Percentiles rank a stretch among this genome's conserved stretches.
Evolutionary conservation across 1,140 invertebrate species (phyloP).

Genomic region (Caenorhabditis briggsae): DNA sequence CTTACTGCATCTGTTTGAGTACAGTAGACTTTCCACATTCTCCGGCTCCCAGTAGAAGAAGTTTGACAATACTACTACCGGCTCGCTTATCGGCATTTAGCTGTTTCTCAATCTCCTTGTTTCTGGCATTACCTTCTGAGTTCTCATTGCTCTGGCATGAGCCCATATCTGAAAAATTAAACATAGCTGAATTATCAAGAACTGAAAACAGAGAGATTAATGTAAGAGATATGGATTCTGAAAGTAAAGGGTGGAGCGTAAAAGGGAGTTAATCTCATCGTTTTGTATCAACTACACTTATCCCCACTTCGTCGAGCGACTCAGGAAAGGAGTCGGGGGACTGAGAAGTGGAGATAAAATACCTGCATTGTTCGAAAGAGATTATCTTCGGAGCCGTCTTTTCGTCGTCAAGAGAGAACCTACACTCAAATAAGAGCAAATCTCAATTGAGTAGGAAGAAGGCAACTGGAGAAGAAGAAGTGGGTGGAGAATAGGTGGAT

Average conservation of each 20-base stretch:
- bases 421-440: constrained; percentile 43
- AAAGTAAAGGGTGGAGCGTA: not conserved
- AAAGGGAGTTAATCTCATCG: constrained; percentile 18
- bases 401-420: not conserved
- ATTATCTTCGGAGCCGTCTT: not conserved
- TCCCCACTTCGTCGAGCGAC: not conserved
- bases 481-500: constrained; percentile 38
- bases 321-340: not conserved
- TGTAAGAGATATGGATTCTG: not conserved
- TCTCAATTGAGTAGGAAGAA: not conserved
- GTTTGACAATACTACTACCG: constrained; percentile 71
- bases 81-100: constrained; percentile 64
- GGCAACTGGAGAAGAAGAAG: not conserved
- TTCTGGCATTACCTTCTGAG: constrained; percentile 60
- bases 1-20: constrained; percentile 77
- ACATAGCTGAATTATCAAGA: not conserved
- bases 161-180: constrained; percentile 53
- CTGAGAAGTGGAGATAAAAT: constrained; percentile 9
- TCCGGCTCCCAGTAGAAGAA: constrained; percentile 74
- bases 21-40: constrained; percentile 76
- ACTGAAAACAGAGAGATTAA: not conserved
- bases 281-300: constrained; percentile 32
- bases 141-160: constrained; percentile 64
- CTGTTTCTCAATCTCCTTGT: constrained; percentile 69
- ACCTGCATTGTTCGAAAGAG: constrained; percentile 29